Base-by-base conservation (phyloP, 2,888 invertebrate genomes). In the Orthosia gracilis region DNA sequence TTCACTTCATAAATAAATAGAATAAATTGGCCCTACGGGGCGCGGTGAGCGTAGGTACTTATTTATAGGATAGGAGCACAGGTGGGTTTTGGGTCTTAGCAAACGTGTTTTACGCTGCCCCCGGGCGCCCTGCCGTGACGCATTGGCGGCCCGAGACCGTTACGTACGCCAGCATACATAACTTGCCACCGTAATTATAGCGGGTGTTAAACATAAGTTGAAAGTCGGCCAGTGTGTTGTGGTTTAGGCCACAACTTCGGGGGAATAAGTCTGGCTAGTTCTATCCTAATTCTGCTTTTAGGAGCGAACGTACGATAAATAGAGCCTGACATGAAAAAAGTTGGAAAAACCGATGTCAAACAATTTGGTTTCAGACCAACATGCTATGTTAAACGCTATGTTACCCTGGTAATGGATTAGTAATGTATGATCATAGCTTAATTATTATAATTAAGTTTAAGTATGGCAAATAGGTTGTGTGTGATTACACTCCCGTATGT, bases 1-100 rank as follows among this genome's bases (percentile, higher is more conserved):
- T 85, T 85, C 83, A 88, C 88, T 91, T 92, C 90, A 93, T 94
- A 94, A 93, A 92, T 92, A 92, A 92, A 90, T 88, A 88, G 88
- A 89, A 94, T 92, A 91, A 92, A 94, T 92, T 89, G 91, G 89
- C 91, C 91, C 92, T 83, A 85, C 85, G 92, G 91, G 89, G 85
- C 76, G 88, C 85, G 87, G 88, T 87, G 87, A 85, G 81, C 85
- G 85, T 85, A 87, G 83, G 89, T 89, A 90, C 89, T 93, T 94
- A 94, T 94, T 94, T 94, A 94, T 93, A 88, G 89, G 87, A 83
- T 87, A 86, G 87, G 87, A 88, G 85, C 91, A 90, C 94, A 94
- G 94, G 94, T 94, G 92, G 89, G 91, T 85, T 81, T 84, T 81
- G 87, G 86, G 90, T 89, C 89, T 92, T 91, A 90, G 92, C 78